phyloP scores from a whole-genome alignment of 2,888 invertebrate species.

The Cantharis nigra region DNA sequence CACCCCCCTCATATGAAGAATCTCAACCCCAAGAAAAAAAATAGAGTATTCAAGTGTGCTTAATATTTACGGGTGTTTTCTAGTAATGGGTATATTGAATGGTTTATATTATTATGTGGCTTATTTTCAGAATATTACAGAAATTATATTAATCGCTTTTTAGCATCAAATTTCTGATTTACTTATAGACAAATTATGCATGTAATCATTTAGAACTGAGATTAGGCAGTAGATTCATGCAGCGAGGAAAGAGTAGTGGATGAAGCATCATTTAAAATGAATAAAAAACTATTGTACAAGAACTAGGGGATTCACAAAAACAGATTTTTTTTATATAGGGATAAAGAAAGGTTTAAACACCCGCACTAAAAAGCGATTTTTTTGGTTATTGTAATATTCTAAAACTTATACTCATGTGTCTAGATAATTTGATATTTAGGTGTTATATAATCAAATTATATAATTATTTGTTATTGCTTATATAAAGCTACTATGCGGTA shows the following conservation, averaged over 20 bases:
- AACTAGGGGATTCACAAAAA: background rate
- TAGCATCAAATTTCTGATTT: too few species aligned
- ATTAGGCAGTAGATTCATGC: background rate
- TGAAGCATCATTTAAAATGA: too few species aligned
- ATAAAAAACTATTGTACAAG: background rate
- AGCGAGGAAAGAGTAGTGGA: background rate
- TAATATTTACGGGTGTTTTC: background rate
- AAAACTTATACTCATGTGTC: too few species aligned
- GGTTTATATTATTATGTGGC: background rate
- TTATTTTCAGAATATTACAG: background rate
- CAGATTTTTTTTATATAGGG: too few species aligned
- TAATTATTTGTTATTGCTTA: background rate
- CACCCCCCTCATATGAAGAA: conserved; percentile 11
- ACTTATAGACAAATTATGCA: too few species aligned
- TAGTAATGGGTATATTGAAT: background rate
- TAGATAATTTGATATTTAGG: background rate
- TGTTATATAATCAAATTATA: background rate
- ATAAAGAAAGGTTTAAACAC: too few species aligned
- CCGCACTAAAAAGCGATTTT: too few species aligned
- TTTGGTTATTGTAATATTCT: too few species aligned
- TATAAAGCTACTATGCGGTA: background rate
- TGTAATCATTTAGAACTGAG: background rate
- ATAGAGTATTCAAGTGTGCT: background rate
- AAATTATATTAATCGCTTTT: background rate
- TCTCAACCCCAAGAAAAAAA: background rate